Conservation (phyloP, 2,113 vertebrate genomes). For the Anser cygnoides region DNA sequence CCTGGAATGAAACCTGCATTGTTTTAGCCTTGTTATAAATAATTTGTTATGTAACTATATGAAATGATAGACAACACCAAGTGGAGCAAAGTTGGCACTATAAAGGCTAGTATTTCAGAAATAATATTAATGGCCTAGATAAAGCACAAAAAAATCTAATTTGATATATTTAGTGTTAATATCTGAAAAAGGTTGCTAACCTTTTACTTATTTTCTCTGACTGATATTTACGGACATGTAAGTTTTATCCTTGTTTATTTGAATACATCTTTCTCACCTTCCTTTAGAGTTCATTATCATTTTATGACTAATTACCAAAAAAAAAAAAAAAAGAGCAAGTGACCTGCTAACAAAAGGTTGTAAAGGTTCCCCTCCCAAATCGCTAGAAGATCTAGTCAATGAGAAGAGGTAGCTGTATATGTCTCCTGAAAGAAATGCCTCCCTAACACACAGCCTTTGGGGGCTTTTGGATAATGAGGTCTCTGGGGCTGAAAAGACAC, state of each 20-base stretch:
- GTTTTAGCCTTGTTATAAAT: neutral
- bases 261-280: neutral
- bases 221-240: neutral
- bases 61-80: neutral
- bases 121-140: neutral
- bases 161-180: neutral
- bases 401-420: neutral
- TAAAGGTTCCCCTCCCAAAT: neutral
- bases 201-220: neutral
- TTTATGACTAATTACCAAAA: neutral
- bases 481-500: constrained; percentile 52
- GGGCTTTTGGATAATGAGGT: constrained; percentile 53
- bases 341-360: neutral
- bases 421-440: neutral
- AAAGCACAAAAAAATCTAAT: neutral
- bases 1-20: neutral
- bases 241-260: neutral
- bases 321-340: neutral
- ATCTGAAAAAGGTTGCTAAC: neutral
- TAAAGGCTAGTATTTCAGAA: neutral
- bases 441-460: constrained; percentile 7
- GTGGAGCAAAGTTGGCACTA: neutral
- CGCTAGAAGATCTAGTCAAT: neutral
- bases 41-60: neutral
- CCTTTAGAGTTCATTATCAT: neutral